Base-by-base conservation (phyloP, 2,888 invertebrate genomes). In the Amphipyra tragopoginis region DNA sequence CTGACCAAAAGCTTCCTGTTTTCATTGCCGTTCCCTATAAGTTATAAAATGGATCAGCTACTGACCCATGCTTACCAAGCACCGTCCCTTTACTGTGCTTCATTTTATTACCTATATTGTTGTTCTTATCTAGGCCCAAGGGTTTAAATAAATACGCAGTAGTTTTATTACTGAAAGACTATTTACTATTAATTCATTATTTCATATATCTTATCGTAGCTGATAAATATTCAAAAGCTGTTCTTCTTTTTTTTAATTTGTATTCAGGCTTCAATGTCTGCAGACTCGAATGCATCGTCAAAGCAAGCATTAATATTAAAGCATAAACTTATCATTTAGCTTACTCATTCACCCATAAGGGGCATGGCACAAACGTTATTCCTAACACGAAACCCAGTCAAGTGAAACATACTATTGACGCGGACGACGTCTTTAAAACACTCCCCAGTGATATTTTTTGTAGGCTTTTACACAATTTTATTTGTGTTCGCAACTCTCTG, bases 401-500 rank as follows among this genome's bases (percentile, higher is more conserved):
- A 34, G 39, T 47, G 45, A 15, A 57, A 50, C 39, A 52, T 52
- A 39, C 73, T 73, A 71, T 62, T 67, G 70, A 73, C 68, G 56
- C 26, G 33, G 39, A 15, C 60, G 43, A 54, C 45, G 52, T 74
- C 77, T 69, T 74, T 69, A 64, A 79, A 79, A 72, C 53, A 66
- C 60, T 79, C 79, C 72, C 74, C 44, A 50, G 72, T 14, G 68
- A 65, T 54, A 57, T 69, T 75, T 69, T 72, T 76, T 65, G 77
- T 72, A 65, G 59, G 62, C 63, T 70, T 74, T 76, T 65, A 78
- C 69, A 75, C 59, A 70, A 59, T 72, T 79, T 77, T 78, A 77
- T 78, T 78, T 78, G 58, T 66, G 61, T 55, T 70, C 43, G 54
- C 51, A 54, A 53, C 59, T 59, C 78, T 38, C 65, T 9, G 47